Evolutionary conservation across 2,113 vertebrate genomes (phyloP).

Genomic region (Coregonus clupeaformis): DNA sequence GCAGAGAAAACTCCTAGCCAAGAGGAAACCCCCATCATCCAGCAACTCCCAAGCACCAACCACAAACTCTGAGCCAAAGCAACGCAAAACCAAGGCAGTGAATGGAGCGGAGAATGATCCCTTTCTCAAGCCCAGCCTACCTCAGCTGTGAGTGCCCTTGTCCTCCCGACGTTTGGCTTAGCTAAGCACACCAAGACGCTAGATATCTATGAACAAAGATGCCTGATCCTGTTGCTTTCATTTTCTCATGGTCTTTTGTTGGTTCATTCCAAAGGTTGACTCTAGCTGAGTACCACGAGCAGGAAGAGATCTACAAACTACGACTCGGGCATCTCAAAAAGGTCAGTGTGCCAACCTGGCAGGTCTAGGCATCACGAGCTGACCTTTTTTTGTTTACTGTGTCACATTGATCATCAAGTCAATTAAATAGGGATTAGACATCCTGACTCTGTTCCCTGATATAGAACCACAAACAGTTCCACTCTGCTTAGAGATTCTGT

Average conservation of each 20-base stretch:
- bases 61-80: slow-evolving; percentile 97
- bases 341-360: slow-evolving; percentile 66
- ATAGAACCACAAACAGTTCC: neutral
- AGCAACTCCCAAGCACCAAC: slow-evolving; percentile 93
- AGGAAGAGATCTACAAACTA: slow-evolving; percentile 99
- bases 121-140: slow-evolving; percentile 97
- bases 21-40: slow-evolving; percentile 92
- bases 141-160: slow-evolving; percentile 88
- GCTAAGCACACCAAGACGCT: neutral
- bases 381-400: neutral
- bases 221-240: neutral
- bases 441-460: neutral
- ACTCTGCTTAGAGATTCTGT: neutral
- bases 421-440: neutral
- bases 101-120: slow-evolving; percentile 97
- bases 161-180: no score
- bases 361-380: neutral
- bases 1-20: slow-evolving; percentile 96
- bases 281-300: slow-evolving; percentile 97
- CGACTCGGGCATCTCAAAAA: slow-evolving; percentile 98
- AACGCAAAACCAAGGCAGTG: slow-evolving; percentile 98
- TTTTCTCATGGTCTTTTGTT: slow-evolving; percentile 10
- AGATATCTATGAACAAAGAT: neutral
- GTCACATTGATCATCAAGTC: neutral
- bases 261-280: slow-evolving; percentile 83